Evolutionary conservation across 2,888 invertebrate species (phyloP).

Genomic region (Agonopterix subpropinquella): DNA sequence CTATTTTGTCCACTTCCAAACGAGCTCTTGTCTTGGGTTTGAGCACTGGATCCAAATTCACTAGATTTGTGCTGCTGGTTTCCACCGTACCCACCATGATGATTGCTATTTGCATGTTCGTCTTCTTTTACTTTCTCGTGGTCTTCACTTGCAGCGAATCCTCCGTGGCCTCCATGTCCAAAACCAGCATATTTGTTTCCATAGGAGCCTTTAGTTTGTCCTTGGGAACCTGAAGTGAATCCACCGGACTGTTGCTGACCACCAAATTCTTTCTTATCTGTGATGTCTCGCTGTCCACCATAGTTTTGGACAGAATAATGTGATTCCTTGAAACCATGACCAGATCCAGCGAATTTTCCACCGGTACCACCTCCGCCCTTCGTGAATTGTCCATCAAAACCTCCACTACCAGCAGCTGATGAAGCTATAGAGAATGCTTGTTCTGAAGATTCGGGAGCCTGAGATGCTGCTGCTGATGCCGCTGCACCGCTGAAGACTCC

Average conservation of each 20-base stretch:
- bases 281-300: conserved; percentile 11
- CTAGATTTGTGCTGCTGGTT: no score
- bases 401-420: conserved; percentile 9
- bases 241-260: neutral
- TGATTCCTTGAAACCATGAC: conserved; percentile 23
- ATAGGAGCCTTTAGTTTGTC: no score
- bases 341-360: conserved; percentile 2
- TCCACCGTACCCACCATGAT: no score
- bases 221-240: neutral
- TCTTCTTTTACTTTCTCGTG: no score
- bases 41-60: neutral
- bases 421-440: conserved; percentile 37
- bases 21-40: conserved; percentile 1
- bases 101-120: no score
- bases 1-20: neutral
- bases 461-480: conserved; percentile 28
- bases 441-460: conserved; percentile 21
- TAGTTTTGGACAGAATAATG: conserved; percentile 24
- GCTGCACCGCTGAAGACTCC: conserved; percentile 47
- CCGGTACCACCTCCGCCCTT: neutral
- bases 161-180: no score
- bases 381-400: neutral
- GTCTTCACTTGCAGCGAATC: no score
- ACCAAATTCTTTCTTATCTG: conserved; percentile 2
- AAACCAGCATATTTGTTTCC: no score